Base-by-base conservation (phyloP, 2,113 vertebrate genomes). In the Dendrocopos noguchii region DNA sequence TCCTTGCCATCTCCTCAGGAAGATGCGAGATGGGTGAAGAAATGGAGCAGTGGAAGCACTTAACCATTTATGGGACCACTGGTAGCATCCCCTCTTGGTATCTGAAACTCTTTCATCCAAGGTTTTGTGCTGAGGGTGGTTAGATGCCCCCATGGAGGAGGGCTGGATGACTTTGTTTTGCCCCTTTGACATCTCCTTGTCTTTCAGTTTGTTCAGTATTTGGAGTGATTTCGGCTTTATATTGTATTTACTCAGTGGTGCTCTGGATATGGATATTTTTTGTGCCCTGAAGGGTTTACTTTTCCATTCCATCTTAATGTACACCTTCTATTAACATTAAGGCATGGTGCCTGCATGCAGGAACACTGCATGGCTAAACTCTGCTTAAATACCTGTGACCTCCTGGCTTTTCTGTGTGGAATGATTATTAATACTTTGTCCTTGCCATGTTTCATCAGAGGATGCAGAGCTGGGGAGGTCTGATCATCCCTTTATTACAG, bases 401-500 rank as follows among this genome's bases (percentile, higher is more conserved):
- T 46, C 74, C 31, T 82, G 81, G 60, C 75, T 80, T 50, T 56
- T 27, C 64, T 44, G 0, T 34, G 20, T 39, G 42, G 29, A 88
- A 50, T 47, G 39, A 27, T 93, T 87, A 87, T 91, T 83, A 85
- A 80, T 77, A 22, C 53, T 71, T 64, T 8, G 87, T 78, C 90
- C 87, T 93, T 96, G 89, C 66, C 0, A 0, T 65, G 61, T 72
- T 94, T 74, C 87, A n/a, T 86, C 65, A 57, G 82, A 75, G 76
- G 90, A 66, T 91, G 79, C 91, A 70, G 63, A 84, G 80, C 75
- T 75, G 79, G 73, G 78, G 71, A 90, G 57, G 44, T 57, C 91
- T 95, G 63, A 86, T 88, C 81, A 92, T 90, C 90, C 73, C 82
- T 91, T 93, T 95, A 93, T 94, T 94, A 88, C 90, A 90, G 91